Base-by-base conservation (phyloP, 1,140 invertebrate genomes). In the Sitophilus oryzae region DNA sequence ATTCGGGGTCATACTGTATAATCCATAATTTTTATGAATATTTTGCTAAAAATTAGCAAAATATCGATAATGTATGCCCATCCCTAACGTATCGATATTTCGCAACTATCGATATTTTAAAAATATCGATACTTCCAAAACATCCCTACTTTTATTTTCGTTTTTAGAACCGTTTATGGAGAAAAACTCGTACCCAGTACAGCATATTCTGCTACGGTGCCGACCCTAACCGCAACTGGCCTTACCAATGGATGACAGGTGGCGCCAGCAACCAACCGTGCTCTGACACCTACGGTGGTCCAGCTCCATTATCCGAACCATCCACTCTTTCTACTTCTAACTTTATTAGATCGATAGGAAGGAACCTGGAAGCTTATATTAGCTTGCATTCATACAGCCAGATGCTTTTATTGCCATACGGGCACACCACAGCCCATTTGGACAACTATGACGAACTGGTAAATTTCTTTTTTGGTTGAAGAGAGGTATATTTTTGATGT, bases 361-460 rank as follows among this genome's bases (percentile, higher is more conserved):
- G 76, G 68, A 59, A 79, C 11, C 59, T 87, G 0, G 76, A 78
- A 38, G 74, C 82, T 19, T 93, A 86, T 65, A 71, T 92, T 19
- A 80, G 81, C 0, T 79, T 91, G 51, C 89, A 93, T 65, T 86
- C 86, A 4, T 91, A 85, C 64, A 82, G 82, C 0, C 85, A 89
- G 65, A 73, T 85, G 64, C 71, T 87, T 38, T 70, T 89, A 15
- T 76, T 85, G 34, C 85, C 86, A 0, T 89, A 82, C 65, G 87
- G 86, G 10, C 79, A 85, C 61, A 79, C 79, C 0, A 62, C 46
- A 0, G 52, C 74, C 0, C 76, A 80, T 63, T 72, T 82, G 1
- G 70, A 76, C 0, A 84, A 87, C 59, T 81, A 86, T 58, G 67
- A 76, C 9, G 77, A 86, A 55, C 63, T 83, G 65, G 79, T 83